phyloP scores from a whole-genome alignment of 2,113 vertebrate genomes.

The Mustelus asterias region DNA sequence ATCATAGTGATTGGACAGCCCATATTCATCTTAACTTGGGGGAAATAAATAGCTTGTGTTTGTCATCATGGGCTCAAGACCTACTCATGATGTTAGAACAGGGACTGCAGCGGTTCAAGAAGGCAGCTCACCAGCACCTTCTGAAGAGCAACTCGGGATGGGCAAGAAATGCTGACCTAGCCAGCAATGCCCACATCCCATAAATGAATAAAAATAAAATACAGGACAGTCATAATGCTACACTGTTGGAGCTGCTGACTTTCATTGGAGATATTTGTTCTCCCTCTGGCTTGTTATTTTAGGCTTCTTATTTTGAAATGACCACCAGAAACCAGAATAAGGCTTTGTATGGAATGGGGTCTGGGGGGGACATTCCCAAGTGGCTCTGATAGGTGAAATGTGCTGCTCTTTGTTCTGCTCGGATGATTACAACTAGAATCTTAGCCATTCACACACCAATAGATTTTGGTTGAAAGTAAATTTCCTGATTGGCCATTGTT shows the following conservation, averaged over 20 bases:
- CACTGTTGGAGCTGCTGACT: not conserved
- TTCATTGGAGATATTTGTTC: not conserved
- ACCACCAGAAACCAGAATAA: not conserved
- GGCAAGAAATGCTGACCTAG: no score
- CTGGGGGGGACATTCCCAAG: not conserved
- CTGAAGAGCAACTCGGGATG: no score
- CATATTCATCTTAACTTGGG: not conserved
- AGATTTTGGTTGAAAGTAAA: not conserved
- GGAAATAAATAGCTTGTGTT: not conserved
- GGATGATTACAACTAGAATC: not conserved
- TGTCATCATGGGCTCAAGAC: not conserved
- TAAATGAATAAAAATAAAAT: no score
- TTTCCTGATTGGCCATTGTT: not conserved
- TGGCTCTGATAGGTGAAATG: not conserved
- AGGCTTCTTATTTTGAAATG: not conserved
- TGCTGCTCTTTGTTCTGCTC: not conserved
- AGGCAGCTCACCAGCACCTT: no score
- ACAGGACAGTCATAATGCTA: not conserved
- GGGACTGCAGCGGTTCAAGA: no score
- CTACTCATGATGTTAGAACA: not conserved
- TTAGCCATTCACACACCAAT: not conserved
- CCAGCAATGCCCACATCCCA: no score
- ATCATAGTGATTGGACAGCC: not conserved
- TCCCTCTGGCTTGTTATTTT: not conserved
- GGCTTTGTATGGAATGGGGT: not conserved